phyloP scores from a whole-genome alignment of 2,113 vertebrate species.

The Pterocles orientalis region DNA sequence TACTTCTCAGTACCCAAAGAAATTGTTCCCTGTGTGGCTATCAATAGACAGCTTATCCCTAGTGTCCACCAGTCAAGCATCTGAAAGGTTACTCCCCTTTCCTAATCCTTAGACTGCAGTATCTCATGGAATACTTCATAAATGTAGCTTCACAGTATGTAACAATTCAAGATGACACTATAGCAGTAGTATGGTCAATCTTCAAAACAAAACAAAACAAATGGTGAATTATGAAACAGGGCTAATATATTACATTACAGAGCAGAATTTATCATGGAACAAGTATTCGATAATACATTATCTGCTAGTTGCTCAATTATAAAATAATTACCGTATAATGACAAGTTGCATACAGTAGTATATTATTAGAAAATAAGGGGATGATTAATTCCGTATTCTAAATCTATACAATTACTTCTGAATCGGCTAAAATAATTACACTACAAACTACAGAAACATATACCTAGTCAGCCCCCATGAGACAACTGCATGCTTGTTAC shows the following conservation, averaged over 20 bases:
- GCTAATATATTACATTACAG: neutral
- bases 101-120: neutral
- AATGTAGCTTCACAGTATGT: neutral
- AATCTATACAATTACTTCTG: slow-evolving; percentile 29
- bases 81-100: neutral
- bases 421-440: slow-evolving; percentile 44
- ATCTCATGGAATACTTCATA: neutral
- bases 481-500: neutral
- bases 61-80: neutral
- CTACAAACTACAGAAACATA: slow-evolving; percentile 1
- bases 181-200: neutral
- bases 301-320: neutral
- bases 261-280: neutral
- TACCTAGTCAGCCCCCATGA: neutral
- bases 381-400: slow-evolving; percentile 22
- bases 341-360: neutral
- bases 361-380: slow-evolving; percentile 14
- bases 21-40: neutral
- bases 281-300: neutral
- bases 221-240: neutral
- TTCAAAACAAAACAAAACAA: neutral
- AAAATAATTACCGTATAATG: slow-evolving; percentile 30
- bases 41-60: neutral
- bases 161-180: neutral
- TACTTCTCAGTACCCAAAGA: neutral